phyloP scores from a whole-genome alignment of 2,888 invertebrate genomes.

The Amblyteles armatorius region DNA sequence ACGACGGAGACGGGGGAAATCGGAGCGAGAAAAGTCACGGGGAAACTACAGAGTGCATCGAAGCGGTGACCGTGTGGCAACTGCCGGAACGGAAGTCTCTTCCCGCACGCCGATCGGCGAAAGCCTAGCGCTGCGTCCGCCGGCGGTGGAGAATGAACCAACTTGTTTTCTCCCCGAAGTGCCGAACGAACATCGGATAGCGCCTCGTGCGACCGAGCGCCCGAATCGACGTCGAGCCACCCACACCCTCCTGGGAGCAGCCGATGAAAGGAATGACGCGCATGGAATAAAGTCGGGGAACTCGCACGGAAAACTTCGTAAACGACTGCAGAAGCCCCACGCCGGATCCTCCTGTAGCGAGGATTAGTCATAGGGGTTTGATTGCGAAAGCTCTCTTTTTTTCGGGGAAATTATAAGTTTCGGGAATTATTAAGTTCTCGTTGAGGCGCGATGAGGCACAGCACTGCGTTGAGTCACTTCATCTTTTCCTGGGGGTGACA shows the following conservation, averaged over 20 bases:
- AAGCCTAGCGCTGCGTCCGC: constrained; percentile 13
- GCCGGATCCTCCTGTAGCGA: not conserved
- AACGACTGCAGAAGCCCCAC: not conserved
- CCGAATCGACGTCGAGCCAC: constrained; percentile 19
- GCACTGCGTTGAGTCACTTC: not conserved
- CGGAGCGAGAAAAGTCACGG: constrained; percentile 35
- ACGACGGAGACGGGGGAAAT: constrained; percentile 8
- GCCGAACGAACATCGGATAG: constrained; percentile 34
- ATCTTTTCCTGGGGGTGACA: not conserved
- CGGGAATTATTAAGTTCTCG: not conserved
- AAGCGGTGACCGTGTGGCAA: constrained; percentile 13
- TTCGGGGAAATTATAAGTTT: not conserved
- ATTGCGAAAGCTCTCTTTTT: not conserved
- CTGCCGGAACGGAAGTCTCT: constrained; percentile 40
- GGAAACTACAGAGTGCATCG: constrained; percentile 2
- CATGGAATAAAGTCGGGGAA: constrained; percentile 33
- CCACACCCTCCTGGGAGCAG: not conserved
- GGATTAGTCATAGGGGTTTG: not conserved
- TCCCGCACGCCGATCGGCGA: constrained; percentile 1
- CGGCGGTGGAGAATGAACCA: constrained; percentile 34
- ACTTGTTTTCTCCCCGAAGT: constrained; percentile 53
- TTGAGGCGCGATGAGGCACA: not conserved
- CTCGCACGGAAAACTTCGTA: constrained; percentile 29
- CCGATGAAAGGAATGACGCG: constrained; percentile 25
- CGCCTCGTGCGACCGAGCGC: constrained; percentile 15